Evolutionary conservation across 1,140 invertebrate genomes (phyloP), one percentile per base, ranked within the genome.

Genomic region (Drosophila santomea): DNA sequence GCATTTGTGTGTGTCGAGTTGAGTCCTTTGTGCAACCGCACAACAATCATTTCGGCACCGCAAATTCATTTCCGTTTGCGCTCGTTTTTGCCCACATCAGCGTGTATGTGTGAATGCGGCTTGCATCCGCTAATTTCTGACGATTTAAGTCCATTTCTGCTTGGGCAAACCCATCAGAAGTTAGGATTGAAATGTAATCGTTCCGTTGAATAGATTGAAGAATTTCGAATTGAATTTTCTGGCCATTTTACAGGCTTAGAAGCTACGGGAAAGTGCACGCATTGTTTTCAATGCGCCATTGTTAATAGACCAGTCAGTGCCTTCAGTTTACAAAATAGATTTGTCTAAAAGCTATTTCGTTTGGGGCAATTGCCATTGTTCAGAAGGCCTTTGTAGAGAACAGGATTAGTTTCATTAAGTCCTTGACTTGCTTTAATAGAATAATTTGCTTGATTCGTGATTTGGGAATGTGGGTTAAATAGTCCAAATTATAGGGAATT

Each of bases 41-140:
- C 68, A 88, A 89, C 84, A 88, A 88, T 89, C 84, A 83, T 83
- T 89, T 73, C 88, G 80, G 84, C 80, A 75, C 80, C 84, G 68
- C 75, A 79, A 88, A 89, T 88, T 88, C 76, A 88, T 88, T 88
- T 88, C 84, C 83, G 80, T 55, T 86, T 75, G 71, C 38, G 39
- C 73, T 77, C 51, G 41, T 64, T 85, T 68, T 51, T 51, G 43
- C 23, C 57, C 35, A 11, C 57, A 36, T 61, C 44, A 39, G 52
- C 11, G 48, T 38, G 44, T 38, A 48, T 60, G 60, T 52, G 43
- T 72, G 38, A 64, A 51, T 59, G 60, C 75, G 68, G 74, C 72
- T 82, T 75, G 69, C 71, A 64, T 63, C 48, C 59, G 63, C 83
- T 88, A 86, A 86, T 86, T 88, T 83, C 43, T 32, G 41, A 38